A percentile compares a stretch with the other conserved stretches of the same genome.
Conservation (phyloP, 2,888 invertebrate species). For the Harpalus rufipes region DNA sequence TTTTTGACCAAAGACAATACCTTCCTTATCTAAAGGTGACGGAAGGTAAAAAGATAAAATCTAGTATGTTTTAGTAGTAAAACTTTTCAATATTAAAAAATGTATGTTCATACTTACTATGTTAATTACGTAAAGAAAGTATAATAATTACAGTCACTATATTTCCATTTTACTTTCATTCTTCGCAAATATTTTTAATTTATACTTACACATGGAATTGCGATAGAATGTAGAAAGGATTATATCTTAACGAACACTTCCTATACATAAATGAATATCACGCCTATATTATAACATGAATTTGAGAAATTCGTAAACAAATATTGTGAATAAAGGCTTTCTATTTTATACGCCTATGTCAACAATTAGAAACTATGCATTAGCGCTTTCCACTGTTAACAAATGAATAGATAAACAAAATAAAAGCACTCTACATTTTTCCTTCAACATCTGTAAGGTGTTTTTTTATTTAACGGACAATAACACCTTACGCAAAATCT, state of each 20-base stretch:
- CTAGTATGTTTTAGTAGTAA: neutral
- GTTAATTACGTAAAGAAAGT: neutral
- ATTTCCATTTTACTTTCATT: neutral
- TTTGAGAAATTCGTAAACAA: constrained; percentile 6
- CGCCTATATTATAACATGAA: neutral
- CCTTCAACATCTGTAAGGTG: neutral
- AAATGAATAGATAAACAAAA: constrained; percentile 37
- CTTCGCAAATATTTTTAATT: neutral
- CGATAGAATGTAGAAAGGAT: neutral
- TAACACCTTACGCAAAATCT: no score
- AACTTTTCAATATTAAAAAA: neutral
- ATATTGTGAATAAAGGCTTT: constrained; percentile 14
- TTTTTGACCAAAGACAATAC: no score
- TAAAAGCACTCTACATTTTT: constrained; percentile 10
- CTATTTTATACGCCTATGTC: constrained; percentile 15
- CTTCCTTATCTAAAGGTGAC: no score
- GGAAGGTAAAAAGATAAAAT: no score
- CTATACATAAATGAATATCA: neutral
- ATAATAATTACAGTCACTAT: neutral
- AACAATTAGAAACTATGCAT: constrained; percentile 42
- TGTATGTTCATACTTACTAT: neutral
- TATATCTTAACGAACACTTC: neutral
- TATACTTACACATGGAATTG: neutral
- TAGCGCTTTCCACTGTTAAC: constrained; percentile 38
- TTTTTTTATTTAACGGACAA: no score